These are phyloP conservation scores for Orchesella flavescens DNA, from an alignment of 2,888 invertebrate species.

Conservation along the genomic window DNA sequence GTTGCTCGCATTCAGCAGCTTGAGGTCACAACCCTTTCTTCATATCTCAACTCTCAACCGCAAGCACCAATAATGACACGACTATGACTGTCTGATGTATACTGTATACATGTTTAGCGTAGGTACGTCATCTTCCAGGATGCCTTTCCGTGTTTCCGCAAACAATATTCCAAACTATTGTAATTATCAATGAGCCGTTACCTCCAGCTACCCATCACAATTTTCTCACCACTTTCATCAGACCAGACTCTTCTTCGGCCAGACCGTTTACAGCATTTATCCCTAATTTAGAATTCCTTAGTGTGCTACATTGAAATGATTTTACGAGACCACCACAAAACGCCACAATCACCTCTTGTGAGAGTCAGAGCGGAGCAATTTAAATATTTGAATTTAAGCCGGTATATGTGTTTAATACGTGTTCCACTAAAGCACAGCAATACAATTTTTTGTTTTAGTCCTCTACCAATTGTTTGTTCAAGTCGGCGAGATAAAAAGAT, in stretches of 20 bases:
- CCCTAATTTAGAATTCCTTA: slow-evolving; percentile 53
- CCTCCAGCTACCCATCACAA: not conserved
- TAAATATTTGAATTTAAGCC: not conserved
- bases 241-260: too few relatives aligned
- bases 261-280: slow-evolving; percentile 56
- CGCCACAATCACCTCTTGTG: not conserved
- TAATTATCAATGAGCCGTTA: slow-evolving; percentile 55
- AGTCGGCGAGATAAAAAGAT: too few relatives aligned
- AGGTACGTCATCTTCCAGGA: not conserved
- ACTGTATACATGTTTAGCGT: not conserved
- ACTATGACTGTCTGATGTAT: not conserved
- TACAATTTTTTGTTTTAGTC: too few relatives aligned
- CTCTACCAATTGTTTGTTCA: too few relatives aligned
- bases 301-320: not conserved
- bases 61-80: not conserved
- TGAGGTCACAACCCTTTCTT: slow-evolving; percentile 51
- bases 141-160: not conserved
- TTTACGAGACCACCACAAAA: not conserved
- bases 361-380: too few relatives aligned
- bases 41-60: not conserved
- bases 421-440: not conserved
- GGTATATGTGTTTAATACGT: too few relatives aligned
- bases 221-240: slow-evolving; percentile 57
- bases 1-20: not conserved
- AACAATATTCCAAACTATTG: not conserved